These are phyloP conservation scores for Zaprionus kolodkinae DNA, from an alignment of 1,140 invertebrate genomes.

Conservation along the genomic window DNA sequence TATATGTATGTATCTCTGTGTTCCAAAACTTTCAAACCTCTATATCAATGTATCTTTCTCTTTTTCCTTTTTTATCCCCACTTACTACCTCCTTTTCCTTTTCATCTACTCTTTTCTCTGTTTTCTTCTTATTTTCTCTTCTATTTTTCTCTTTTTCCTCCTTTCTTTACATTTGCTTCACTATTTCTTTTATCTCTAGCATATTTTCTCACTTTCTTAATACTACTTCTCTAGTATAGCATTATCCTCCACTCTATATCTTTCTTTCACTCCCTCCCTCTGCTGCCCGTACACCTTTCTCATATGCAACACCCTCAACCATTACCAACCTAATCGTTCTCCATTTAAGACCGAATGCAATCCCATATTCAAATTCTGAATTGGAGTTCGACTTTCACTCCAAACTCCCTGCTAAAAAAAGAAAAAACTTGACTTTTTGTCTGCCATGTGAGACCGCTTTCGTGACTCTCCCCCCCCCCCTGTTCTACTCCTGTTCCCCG, in stretches of 20 bases:
- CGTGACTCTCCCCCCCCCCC: too few relatives aligned
- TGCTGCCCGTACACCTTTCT: background rate
- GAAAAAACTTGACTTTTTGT: slow-evolving; percentile 52
- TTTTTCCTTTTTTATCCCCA: background rate
- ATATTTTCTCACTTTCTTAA: background rate
- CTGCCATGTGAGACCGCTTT: background rate
- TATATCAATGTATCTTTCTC: too few relatives aligned
- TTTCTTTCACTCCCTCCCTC: background rate
- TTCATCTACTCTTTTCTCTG: background rate
- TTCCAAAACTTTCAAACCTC: too few relatives aligned
- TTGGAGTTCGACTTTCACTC: slow-evolving; percentile 25
- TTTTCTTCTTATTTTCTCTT: background rate
- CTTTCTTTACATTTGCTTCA: background rate
- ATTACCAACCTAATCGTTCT: slow-evolving; percentile 14
- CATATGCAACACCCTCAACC: background rate
- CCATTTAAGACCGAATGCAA: slow-evolving; percentile 1
- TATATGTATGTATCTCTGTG: too few relatives aligned
- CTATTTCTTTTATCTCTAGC: background rate
- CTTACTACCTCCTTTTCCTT: background rate
- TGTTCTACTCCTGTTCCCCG: background rate
- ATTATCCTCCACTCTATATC: background rate
- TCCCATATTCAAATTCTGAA: slow-evolving; percentile 24
- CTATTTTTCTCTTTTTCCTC: background rate
- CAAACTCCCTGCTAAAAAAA: slow-evolving; percentile 46
- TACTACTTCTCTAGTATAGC: too few relatives aligned